Evolutionary conservation across 2,888 invertebrate species (phyloP), one percentile per base, ranked within the genome.

Genomic region (Patella depressa): DNA sequence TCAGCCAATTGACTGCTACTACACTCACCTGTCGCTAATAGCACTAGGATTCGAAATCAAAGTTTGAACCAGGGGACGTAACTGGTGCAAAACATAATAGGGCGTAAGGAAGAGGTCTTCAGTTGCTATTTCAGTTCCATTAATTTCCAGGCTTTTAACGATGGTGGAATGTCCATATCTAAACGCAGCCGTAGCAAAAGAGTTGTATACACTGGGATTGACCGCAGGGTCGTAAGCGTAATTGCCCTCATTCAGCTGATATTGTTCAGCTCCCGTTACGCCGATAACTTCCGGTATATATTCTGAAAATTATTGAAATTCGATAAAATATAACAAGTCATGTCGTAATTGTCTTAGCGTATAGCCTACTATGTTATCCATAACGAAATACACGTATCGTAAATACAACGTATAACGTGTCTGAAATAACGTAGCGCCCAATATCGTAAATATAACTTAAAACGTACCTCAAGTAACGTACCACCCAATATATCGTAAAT

Each of bases 111-210:
- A 81, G 2, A 80, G 75, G 3, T 78, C 73, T 0, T 71, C 65
- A 17, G 70, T 73, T 0, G 54, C 59, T 14, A 45, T 54, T 2
- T 59, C 69, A 17, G 59, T 29, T 7, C 65, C 74, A 15, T 71
- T 74, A 14, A 79, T 77, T n/a, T 65, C 59, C 2, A 81, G 73
- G 45, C 65, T 69, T 45, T 81, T 75, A 1, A 80, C 77, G 5
- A 83, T 65, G 73, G 77, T 71, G 14, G 83, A 81, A 73, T 83
- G 83, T 4, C 83, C 83, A 74, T 78, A 83, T 55, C 83, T 72
- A 75, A 79, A 80, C 14, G 83, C 83, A 1, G 81, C 81, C 2
- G 78, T 79, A 12, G 80, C 65, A 73, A 83, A 80, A 9, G 76
- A 78, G 71, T 81, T 80, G 53, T 76, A 74, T 15, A 79, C 77